These are phyloP conservation scores for Zosterops borbonicus DNA, from an alignment of 2,113 vertebrate genomes.

Conservation along the genomic window DNA sequence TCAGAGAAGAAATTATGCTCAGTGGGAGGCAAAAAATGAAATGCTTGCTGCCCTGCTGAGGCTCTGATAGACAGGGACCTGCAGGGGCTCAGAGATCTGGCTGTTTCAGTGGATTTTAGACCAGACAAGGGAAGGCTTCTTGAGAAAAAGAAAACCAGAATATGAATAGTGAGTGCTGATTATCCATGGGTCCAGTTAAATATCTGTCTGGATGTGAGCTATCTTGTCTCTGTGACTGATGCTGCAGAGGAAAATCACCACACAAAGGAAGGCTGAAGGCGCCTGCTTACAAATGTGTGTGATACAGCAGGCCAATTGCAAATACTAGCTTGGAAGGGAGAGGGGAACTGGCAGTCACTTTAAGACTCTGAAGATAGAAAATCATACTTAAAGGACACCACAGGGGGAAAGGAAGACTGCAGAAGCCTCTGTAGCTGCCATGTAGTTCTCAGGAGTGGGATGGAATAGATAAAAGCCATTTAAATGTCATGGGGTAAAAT, in stretches of 20 bases:
- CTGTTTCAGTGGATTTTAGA: constrained; percentile 19
- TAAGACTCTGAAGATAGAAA: neutral
- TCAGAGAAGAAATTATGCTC: constrained; percentile 58
- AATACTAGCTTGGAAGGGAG: neutral
- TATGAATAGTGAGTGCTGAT: neutral
- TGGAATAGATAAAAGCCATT: neutral
- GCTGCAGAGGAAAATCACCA: neutral
- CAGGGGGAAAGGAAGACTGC: neutral
- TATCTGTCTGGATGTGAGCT: neutral
- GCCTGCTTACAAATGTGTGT: neutral
- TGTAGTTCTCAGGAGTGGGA: neutral
- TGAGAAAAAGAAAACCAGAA: neutral
- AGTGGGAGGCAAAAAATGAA: constrained; percentile 62
- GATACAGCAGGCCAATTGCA: neutral
- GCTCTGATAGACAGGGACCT: constrained; percentile 43
- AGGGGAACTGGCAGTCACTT: neutral
- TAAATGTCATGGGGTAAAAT: neutral
- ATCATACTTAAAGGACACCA: neutral
- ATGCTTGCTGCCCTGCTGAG: constrained; percentile 54
- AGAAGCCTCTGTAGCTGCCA: neutral
- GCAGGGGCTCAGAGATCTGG: constrained; percentile 10
- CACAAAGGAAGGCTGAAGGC: neutral
- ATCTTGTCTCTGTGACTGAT: neutral
- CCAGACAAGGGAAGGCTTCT: neutral
- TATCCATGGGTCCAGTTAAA: neutral